Base-by-base conservation (phyloP, 2,797 vertebrate species). In the Caiman crocodilus region DNA sequence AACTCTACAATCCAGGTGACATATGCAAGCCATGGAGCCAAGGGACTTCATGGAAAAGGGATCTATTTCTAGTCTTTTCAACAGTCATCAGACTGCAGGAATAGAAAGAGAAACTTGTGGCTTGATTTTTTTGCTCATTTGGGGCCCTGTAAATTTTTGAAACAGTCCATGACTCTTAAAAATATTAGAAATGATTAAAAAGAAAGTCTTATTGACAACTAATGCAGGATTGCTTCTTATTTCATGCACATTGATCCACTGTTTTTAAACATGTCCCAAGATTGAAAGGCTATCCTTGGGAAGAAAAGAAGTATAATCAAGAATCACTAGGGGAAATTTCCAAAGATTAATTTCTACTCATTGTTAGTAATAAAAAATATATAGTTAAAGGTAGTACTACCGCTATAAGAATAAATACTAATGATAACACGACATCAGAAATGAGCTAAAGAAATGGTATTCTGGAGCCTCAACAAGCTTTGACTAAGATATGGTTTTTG, bases 131-230 rank as follows among this genome's bases (percentile, higher is more conserved):
- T 80, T 93, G 14, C 57, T 90, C 7, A 90, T 85, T 88, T 76
- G 86, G 79, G 87, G 55, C 81, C 57, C 76, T 79, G 56, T 23
- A 96, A 87, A 93, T 81, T 0, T 1, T 50, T 50, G 75, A 50
- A 88, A 13, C 69, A 91, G 88, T 69, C 89, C 67, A 32, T 79
- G n/a, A 9, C 73, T 92, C 89, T 91, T 81, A 90, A 80, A 76
- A 58, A 74, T 21, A 73, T 58, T 16, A 50, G 76, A 93, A 87
- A 23, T 76, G 79, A 78, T 78, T 56, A 75, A 32, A 76, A 78
- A 1, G 6, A 59, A 93, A 21, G 10, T 8, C 80, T 94, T 94
- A 80, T 50, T 11, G 55, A 35, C n/a, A 89, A 85, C 60, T 74
- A 82, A 85, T 60, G 79, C 92, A 83, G 56, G 75, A 76, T 75